These are phyloP conservation scores for Ctenoplectra terminalis DNA, from an alignment of 1,140 invertebrate species.

Conservation along the genomic window DNA sequence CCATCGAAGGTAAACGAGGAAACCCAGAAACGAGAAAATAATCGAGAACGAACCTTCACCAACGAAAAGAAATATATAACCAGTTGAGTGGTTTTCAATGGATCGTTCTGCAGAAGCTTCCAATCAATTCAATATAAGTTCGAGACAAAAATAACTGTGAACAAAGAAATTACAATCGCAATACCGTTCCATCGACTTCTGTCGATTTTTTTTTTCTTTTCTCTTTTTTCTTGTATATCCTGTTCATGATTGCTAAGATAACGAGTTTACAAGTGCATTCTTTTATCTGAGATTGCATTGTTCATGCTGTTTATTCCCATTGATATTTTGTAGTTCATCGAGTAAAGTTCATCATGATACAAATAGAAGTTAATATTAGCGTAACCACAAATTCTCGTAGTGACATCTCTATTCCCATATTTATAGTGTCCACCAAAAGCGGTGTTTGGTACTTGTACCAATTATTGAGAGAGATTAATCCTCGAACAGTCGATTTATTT, in stretches of 20 bases:
- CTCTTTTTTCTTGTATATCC: background rate
- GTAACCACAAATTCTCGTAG: no score
- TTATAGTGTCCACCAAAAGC: no score
- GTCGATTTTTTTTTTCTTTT: no score
- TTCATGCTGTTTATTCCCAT: no score
- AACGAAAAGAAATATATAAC: constrained; percentile 31
- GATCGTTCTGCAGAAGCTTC: background rate
- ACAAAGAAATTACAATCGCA: constrained; percentile 4
- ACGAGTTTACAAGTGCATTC: background rate
- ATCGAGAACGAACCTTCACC: constrained; percentile 1
- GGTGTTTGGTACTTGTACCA: no score
- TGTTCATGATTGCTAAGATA: background rate
- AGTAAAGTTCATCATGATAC: no score
- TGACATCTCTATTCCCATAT: no score
- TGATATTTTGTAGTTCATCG: no score
- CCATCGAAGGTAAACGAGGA: constrained; percentile 26
- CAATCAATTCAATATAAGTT: background rate
- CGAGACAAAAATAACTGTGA: background rate
- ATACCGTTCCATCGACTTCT: background rate
- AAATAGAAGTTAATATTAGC: no score
- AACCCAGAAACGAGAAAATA: constrained; percentile 38
- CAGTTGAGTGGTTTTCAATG: constrained; percentile 18
- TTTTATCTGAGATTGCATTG: no score
- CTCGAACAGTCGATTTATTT: no score
- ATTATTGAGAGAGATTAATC: no score